Evolutionary conservation across 2,797 vertebrate species (phyloP), one percentile per base, ranked within the genome.

Genomic region (Telmatherina bonti): DNA sequence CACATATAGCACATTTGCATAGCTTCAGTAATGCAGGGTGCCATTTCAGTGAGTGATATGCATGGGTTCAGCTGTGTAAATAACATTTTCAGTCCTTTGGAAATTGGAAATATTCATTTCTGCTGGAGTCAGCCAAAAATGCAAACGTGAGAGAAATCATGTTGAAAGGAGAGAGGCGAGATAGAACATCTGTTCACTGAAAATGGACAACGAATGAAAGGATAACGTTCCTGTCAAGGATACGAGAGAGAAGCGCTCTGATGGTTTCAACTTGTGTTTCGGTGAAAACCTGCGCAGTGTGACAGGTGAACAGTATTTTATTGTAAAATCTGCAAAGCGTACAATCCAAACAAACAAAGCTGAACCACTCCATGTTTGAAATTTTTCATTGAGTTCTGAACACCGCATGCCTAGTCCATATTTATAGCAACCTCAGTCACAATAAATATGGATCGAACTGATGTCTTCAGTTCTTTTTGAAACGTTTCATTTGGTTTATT

Each of bases 221-320:
- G 57, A 79, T 75, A 81, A 85, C 66, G 51, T 58, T 41, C 62
- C 64, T 90, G 82, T 88, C 81, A 84, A 63, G 31, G 62, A 82
- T 68, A 33, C 12, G 8, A 77, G 66, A 71, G 76, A 62, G 67
- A 62, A 65, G 51, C 35, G 59, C 70, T 47, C 56, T 68, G 51
- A 51, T 83, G 76, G 83, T 74, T 82, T 58, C 74, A 60, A 49
- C 33, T 56, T 71, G 38, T 65, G 65, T 70, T 77, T 57, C 64
- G 63, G 74, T 56, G 30, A 62, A 61, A 35, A 57, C 18, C 61
- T 15, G 18, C 22, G 30, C 22, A 0, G 55, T 51, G 83, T 90
- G 84, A 90, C 86, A 87, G 87, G 79, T 71, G 82, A 72, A 75
- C 77, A 88, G 82, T 84, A 88, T 87, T 78, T 77, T 62, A 73